phyloP scores from a whole-genome alignment of 2,888 invertebrate species.

The Rugalucina vietnamica region DNA sequence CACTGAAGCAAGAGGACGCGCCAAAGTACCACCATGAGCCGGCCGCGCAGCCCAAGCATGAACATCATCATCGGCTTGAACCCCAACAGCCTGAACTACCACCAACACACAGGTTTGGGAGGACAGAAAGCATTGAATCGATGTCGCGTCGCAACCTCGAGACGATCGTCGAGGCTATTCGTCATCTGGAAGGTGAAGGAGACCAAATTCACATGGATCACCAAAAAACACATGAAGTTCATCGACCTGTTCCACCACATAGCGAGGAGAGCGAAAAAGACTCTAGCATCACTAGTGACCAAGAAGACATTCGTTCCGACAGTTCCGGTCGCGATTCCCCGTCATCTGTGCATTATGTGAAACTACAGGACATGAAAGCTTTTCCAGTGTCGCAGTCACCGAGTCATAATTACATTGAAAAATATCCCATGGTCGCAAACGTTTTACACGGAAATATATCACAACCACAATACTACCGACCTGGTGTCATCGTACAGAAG shows the following conservation, averaged over 20 bases:
- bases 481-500: conserved; percentile 80
- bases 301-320: conserved; percentile 73
- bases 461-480: conserved; percentile 72
- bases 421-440: conserved; percentile 75
- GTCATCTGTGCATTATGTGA: conserved; percentile 40
- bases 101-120: background rate
- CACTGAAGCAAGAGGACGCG: background rate
- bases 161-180: conserved; percentile 99
- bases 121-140: conserved; percentile 52
- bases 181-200: conserved; percentile 96
- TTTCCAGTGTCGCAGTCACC: conserved; percentile 20
- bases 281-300: conserved; percentile 69
- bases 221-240: conserved; percentile 22
- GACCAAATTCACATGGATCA: conserved; percentile 47
- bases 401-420: conserved; percentile 65
- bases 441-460: conserved; percentile 74
- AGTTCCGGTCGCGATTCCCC: conserved; percentile 73
- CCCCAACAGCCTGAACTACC: background rate
- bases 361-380: conserved; percentile 41
- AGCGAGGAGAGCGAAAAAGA: conserved; percentile 76
- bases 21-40: background rate
- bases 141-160: conserved; percentile 97
- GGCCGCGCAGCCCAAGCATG: background rate
- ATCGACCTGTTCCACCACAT: conserved; percentile 53
- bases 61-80: background rate